phyloP scores from a whole-genome alignment of 2,113 vertebrate genomes.

The Rattus norvegicus region GRCr8 NC_086020.1:199626501-199627000 shows the following conservation, averaged over 20 bases:
- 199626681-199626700: background rate
- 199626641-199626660: background rate
- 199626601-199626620: background rate
- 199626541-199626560: background rate
- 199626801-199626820: background rate
- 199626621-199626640: background rate
- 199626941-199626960: background rate
- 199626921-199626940: background rate
- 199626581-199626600: background rate
- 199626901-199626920: background rate
- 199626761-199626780: background rate
- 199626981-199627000: background rate
- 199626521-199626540: background rate
- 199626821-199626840: background rate
- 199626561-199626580: background rate
- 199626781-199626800: background rate
- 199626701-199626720: background rate
- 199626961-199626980: background rate
- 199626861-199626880: background rate
- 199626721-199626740: background rate
- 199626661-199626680: background rate
- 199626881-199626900: background rate
- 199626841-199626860: background rate
- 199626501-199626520: background rate
- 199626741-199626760: background rate